Base-by-base conservation (phyloP, 1,140 invertebrate genomes). In the Ladona fulva region DNA sequence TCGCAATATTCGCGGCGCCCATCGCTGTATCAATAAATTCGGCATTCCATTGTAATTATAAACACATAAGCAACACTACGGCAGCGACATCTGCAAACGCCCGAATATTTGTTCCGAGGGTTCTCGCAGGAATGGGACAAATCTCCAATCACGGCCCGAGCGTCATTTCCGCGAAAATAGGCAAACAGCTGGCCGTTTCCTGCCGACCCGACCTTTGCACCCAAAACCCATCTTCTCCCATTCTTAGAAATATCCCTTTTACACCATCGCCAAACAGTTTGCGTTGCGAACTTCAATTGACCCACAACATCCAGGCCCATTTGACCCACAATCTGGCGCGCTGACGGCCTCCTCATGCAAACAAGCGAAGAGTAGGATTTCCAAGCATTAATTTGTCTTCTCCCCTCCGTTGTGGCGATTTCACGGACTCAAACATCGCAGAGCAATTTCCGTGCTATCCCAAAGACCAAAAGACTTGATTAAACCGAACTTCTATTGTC, bases 321-420 rank as follows among this genome's bases (percentile, higher is more conserved):
- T 66, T 66, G 52, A 66, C 52, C 52, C 52, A 66, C 52, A 66
- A 66, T 66, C 3, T 66, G 16, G 3, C 16, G 14, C 14, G 52
- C 52, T 66, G 52, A 66, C 52, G 52, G 52, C 52, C 5, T 66
- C 52, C 16, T 12, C 52, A 66, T 66, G 52, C 52, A 66, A 66
- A 66, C 52, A 66, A 66, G 12, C 52, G 52, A 16, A 22, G 52
- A 66, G 52, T 66, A 66, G 52, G 52, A 66, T 66, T 66, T 66
- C 52, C 52, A 66, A 66, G 52, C 52, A 66, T 66, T 66, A 66
- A 66, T 66, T 66, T 66, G 52, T 66, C 52, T 66, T 19, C 52
- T 22, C n/a, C n/a, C n/a, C n/a, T n/a, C n/a, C 52, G 16, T 12
- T 19, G 52, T 16, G 3, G 1, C 3, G 52, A 66, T 66, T 66